Base-by-base conservation (phyloP, 2,888 invertebrate genomes). In the Sarcophaga subvicina region DNA sequence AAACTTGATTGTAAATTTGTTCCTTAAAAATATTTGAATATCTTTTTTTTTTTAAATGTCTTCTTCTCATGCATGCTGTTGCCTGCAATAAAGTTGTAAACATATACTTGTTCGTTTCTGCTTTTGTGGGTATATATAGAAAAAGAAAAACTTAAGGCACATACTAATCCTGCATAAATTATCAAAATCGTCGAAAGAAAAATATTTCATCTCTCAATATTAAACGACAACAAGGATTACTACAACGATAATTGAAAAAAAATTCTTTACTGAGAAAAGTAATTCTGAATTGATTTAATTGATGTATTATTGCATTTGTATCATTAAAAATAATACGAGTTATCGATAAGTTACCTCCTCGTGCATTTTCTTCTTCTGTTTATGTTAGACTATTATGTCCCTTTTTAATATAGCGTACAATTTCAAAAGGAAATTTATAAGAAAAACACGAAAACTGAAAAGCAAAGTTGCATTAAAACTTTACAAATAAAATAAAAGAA, bases 131-230 rank as follows among this genome's bases (percentile, higher is more conserved):
- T 45, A 22, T 37, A 77, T 59, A 60, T n/a, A 25, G 4, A 37
- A 66, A 4, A 64, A 80, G 6, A 45, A 37, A 22, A 66, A 66
- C 20, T 66, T 10, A 80, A 80, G 80, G 64, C 80, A 80, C 66
- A 80, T 72, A 80, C 66, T 71, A 64, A 64, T 54, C 59, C 45
- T 64, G 71, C 63, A 80, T 80, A 80, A 80, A 72, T 80, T 72
- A 66, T 59, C 45, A 22, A 37, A 66, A 60, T n/a, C 27, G 25
- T 71, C 8, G 37, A 10, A 10, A 37, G 3, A 8, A 8, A 8
- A 8, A 37, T 37, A 8, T 10, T 10, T 8, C 8, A 37, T 37
- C 2, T 37, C 2, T 37, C 8, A 37, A 37, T 37, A 37, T 2
- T 8, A 37, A 37, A 37, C 37, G 37, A 37, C 37, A 37, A 37